A percentile compares a stretch with the other conserved stretches of the same genome.
phyloP scores from a whole-genome alignment of 2,113 vertebrate species.

The Mastomys coucha region DNA sequence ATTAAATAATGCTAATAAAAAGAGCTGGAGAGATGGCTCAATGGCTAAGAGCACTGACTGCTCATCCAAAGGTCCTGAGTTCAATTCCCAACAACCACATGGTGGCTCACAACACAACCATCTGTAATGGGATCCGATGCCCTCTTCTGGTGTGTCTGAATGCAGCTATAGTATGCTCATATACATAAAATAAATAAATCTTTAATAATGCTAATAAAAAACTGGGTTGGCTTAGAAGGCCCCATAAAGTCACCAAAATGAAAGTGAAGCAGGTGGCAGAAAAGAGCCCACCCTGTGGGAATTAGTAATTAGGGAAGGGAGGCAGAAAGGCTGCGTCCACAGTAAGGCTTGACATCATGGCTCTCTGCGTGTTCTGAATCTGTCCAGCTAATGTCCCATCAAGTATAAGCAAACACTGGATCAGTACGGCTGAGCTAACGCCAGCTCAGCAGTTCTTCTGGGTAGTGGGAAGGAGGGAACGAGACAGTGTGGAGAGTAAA shows the following conservation, averaged over 20 bases:
- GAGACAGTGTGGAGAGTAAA: neutral
- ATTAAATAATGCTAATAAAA: neutral
- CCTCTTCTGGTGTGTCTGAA: too few species aligned
- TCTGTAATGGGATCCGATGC: too few species aligned
- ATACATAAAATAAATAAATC: too few species aligned
- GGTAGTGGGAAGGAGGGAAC: too few species aligned
- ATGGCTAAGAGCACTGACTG: too few species aligned
- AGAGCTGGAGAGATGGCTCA: neutral
- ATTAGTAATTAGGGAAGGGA: neutral
- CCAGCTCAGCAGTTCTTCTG: neutral
- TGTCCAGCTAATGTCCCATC: neutral
- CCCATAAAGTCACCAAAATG: neutral
- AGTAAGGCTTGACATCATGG: fast-evolving
- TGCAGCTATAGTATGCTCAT: too few species aligned
- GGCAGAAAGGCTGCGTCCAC: neutral
- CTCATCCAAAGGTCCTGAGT: too few species aligned
- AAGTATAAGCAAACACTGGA: neutral
- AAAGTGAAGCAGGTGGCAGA: neutral
- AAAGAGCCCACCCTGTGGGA: neutral
- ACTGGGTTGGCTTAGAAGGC: neutral
- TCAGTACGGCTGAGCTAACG: neutral
- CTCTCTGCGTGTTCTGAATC: neutral
- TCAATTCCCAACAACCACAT: too few species aligned
- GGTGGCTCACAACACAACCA: too few species aligned
- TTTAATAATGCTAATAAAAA: neutral